Evolutionary conservation across 2,113 vertebrate species (phyloP).

Genomic region (Clarias macrocephalus): DNA sequence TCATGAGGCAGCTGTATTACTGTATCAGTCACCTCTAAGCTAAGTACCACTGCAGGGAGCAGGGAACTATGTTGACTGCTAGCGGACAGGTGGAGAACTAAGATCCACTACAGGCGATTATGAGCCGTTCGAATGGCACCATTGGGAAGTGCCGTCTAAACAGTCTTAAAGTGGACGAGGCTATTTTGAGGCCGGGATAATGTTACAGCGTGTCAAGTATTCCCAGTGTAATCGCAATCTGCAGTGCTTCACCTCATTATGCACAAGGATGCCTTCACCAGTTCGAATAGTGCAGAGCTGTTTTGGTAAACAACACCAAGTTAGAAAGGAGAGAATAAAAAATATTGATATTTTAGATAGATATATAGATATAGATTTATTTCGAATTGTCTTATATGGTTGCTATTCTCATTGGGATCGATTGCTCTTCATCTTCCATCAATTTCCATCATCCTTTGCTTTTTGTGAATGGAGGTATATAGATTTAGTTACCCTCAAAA

Average conservation of each 20-base stretch:
- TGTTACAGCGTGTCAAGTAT: constrained; percentile 81
- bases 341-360: too few relatives aligned
- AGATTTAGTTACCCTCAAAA: background rate
- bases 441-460: too few relatives aligned
- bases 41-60: constrained; percentile 21
- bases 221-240: constrained; percentile 77
- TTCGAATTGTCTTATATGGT: too few relatives aligned
- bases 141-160: constrained; percentile 67
- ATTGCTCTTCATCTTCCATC: too few relatives aligned
- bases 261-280: background rate
- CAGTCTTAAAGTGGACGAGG: constrained; percentile 66
- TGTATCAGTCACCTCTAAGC: constrained; percentile 33
- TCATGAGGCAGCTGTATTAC: constrained; percentile 29
- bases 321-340: background rate
- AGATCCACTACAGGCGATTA: constrained; percentile 57
- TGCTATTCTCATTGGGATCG: too few relatives aligned
- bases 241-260: constrained; percentile 42
- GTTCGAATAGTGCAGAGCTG: background rate
- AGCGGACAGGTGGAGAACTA: constrained; percentile 69
- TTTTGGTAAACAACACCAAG: background rate
- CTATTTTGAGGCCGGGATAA: constrained; percentile 81
- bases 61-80: constrained; percentile 20
- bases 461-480: too few relatives aligned
- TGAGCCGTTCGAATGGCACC: constrained; percentile 70
- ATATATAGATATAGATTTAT: too few relatives aligned